These are phyloP conservation scores for Palaemon carinicauda DNA, from an alignment of 1,140 invertebrate species.

Conservation along the genomic window DNA sequence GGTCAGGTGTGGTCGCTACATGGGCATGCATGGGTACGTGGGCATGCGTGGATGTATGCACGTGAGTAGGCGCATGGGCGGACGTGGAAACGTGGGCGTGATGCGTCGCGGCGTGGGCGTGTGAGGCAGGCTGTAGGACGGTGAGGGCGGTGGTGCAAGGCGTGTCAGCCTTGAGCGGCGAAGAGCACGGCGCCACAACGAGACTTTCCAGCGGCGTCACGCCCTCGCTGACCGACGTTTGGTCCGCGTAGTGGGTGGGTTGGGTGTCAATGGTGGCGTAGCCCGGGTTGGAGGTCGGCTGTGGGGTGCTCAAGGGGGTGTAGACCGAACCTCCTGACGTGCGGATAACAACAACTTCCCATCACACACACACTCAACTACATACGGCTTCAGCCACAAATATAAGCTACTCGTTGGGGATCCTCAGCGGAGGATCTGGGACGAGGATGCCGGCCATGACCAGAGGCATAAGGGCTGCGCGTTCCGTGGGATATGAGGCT, in stretches of 20 bases:
- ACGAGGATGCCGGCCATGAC: background rate
- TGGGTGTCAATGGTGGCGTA: constrained; percentile 41
- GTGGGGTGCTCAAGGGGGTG: constrained; percentile 52
- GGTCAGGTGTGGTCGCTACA: constrained; percentile 58
- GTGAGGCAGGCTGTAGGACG: constrained; percentile 68
- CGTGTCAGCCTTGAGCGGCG: constrained; percentile 61
- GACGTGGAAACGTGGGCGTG: constrained; percentile 33
- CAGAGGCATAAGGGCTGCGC: too few species aligned
- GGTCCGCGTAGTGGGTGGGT: constrained; percentile 42
- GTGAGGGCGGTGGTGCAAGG: constrained; percentile 63
- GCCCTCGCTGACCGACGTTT: constrained; percentile 62
- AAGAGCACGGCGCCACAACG: constrained; percentile 67
- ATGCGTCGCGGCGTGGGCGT: constrained; percentile 57
- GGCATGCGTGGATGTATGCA: constrained; percentile 61
- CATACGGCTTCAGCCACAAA: too few species aligned
- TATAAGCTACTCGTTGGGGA: too few species aligned
- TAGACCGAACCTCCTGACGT: constrained; percentile 54
- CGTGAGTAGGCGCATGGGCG: constrained; percentile 51
- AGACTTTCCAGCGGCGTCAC: constrained; percentile 69
- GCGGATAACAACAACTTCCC: constrained; percentile 47
- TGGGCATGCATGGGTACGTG: constrained; percentile 52
- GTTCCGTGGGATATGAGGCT: background rate
- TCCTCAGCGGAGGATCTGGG: too few species aligned
- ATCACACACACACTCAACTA: constrained; percentile 46
- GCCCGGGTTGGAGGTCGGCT: constrained; percentile 54